Evolutionary conservation across 2,888 invertebrate genomes (phyloP), one percentile per base, ranked within the genome.

Genomic region (Mimas tiliae): DNA sequence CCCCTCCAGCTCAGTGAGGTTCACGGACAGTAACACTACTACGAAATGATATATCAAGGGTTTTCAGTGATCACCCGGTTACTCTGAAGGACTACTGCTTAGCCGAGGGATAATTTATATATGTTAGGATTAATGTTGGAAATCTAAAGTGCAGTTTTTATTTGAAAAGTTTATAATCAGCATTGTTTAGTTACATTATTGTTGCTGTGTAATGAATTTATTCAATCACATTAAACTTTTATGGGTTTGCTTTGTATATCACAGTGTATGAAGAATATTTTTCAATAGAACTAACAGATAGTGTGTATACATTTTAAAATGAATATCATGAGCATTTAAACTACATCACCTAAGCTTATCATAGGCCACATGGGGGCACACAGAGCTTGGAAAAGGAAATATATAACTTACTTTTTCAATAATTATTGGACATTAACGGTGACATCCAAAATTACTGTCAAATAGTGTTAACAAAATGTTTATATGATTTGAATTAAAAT

Each of bases 1-100:
- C 74, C 65, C 84, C 87, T n/a, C 76, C 88, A 58, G 67, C 77
- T 0, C 83, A 86, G 76, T 85, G 80, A 86, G 67, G 14, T 50
- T 12, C 27, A 3, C 9, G 48, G 34, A 50, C 38, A n/a, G 1
- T 48, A 14, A 50, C n/a, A 47, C 27, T 48, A 48, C n/a, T 33
- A 48, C 47, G 27, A 47, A 33, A 63, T 63, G 27, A 63, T 48
- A 33, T 47, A 42, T 21, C 12, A 11, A 42, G 19, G 42, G 42
- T 42, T 11, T 58, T 19, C 38, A 42, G 38, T 58, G 58, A 58
- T 58, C 16, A 19, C 16, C 58, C 9, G 42, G 16, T 42, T 8
- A 34, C 42, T 12, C 58, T 19, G 58, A 58, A 42, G 58, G 58
- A 58, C 58, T 58, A 42, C 19, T 58, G 58, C 42, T 58, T 58